Conservation (phyloP, 2,888 invertebrate species). For the Drosophila mimica region DNA sequence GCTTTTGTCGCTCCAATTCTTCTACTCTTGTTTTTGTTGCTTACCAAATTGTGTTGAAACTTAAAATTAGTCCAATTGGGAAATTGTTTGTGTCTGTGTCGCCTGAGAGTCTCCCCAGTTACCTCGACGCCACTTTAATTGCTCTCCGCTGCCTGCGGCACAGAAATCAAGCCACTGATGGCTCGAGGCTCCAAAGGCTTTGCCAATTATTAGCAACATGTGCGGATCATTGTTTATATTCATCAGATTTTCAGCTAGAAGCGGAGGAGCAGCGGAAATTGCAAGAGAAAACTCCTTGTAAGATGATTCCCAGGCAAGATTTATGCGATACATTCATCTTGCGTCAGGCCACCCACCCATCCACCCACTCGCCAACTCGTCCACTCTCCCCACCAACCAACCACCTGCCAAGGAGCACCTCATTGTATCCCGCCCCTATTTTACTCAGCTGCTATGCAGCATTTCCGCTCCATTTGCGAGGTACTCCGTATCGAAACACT, state of each 20-base stretch:
- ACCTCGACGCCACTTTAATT: slow-evolving; percentile 36
- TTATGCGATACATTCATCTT: slow-evolving; percentile 75
- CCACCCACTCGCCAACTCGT: slow-evolving; percentile 13
- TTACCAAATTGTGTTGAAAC: slow-evolving; percentile 68
- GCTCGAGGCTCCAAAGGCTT: slow-evolving; percentile 43
- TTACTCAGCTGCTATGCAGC: slow-evolving; percentile 38
- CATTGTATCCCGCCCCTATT: background rate
- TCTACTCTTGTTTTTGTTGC: background rate
- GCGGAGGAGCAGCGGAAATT: slow-evolving; percentile 61
- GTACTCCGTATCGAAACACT: slow-evolving; percentile 67
- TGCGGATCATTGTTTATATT: slow-evolving; percentile 62
- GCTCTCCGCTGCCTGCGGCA: slow-evolving; percentile 14
- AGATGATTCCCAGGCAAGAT: slow-evolving; percentile 70
- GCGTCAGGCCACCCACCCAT: slow-evolving; percentile 34
- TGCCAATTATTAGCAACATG: slow-evolving; percentile 71
- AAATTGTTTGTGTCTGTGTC: slow-evolving; percentile 7
- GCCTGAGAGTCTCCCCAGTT: background rate
- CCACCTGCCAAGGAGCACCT: slow-evolving; percentile 4
- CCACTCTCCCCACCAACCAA: slow-evolving; percentile 19
- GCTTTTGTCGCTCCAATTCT: slow-evolving; percentile 23
- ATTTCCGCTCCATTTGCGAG: slow-evolving; percentile 78
- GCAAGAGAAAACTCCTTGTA: slow-evolving; percentile 57
- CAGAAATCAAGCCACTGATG: slow-evolving; percentile 40
- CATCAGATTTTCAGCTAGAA: slow-evolving; percentile 62
- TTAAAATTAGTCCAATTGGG: slow-evolving; percentile 72